phyloP scores from a whole-genome alignment of 2,797 vertebrate species.

The Hypotaenidia philippensis region DNA sequence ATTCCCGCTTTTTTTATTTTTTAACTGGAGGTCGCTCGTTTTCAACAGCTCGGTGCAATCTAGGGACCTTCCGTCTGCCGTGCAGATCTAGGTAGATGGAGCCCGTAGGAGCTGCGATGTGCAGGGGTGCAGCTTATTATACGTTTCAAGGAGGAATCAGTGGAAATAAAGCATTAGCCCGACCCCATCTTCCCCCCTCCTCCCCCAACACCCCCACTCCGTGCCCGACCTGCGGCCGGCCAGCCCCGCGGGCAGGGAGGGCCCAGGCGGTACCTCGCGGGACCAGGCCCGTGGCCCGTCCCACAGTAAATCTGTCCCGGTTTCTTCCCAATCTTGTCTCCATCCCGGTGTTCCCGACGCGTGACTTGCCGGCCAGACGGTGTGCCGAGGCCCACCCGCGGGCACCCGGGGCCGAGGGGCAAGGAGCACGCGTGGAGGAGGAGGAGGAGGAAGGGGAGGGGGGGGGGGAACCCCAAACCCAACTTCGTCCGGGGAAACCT shows the following conservation, averaged over 20 bases:
- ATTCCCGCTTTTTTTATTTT: not conserved
- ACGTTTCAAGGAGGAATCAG: not conserved
- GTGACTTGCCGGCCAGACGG: not conserved
- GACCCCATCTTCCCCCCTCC: too few species aligned
- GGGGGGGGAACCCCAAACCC: not conserved
- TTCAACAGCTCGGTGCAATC: not conserved
- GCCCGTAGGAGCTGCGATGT: not conserved
- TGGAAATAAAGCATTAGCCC: rapidly evolving
- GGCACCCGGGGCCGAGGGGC: not conserved
- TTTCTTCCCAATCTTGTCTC: not conserved
- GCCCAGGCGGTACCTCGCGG: rapidly evolving
- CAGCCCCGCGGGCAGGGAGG: not conserved
- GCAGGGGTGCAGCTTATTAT: not conserved
- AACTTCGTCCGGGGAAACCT: not conserved
- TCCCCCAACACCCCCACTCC: too few species aligned
- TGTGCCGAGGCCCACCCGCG: not conserved
- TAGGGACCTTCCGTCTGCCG: not conserved
- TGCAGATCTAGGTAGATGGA: not conserved
- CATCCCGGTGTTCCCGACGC: rapidly evolving
- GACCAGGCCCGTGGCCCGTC: not conserved
- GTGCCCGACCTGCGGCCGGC: not conserved
- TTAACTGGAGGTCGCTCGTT: not conserved
- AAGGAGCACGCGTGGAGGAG: too few species aligned
- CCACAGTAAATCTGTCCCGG: not conserved
- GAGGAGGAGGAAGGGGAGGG: too few species aligned